phyloP scores from a whole-genome alignment of 2,888 invertebrate species.

The Ennomos quercinarius region DNA sequence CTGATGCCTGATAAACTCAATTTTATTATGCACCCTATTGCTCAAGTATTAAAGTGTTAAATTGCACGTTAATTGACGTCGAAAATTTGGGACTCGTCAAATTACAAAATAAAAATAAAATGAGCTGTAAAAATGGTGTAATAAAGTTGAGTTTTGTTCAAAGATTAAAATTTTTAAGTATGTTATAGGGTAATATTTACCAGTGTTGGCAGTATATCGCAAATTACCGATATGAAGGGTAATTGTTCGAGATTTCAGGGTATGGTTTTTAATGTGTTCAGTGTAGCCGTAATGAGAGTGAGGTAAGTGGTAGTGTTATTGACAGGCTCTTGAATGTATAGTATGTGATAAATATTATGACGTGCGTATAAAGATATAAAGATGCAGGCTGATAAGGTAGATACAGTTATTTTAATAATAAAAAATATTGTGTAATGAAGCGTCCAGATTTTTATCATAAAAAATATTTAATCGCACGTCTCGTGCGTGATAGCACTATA shows the following conservation, averaged over 20 bases:
- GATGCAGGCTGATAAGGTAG: conserved; percentile 23
- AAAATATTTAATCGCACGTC: too few species aligned
- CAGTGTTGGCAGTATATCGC: conserved; percentile 74
- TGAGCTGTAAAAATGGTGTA: conserved; percentile 34
- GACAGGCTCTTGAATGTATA: conserved; percentile 31
- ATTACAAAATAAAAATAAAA: conserved; percentile 14
- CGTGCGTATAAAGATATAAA: conserved; percentile 38
- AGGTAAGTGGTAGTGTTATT: conserved; percentile 33
- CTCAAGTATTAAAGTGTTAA: conserved; percentile 45
- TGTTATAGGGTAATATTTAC: conserved; percentile 60
- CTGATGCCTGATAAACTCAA: conserved; percentile 54
- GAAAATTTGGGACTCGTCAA: conserved; percentile 43
- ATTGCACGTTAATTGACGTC: conserved; percentile 37
- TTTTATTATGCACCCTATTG: conserved; percentile 48
- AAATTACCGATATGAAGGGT: conserved; percentile 77
- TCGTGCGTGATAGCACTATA: too few species aligned
- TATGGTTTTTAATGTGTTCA: conserved; percentile 64
- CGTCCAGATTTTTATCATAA: too few species aligned
- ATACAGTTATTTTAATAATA: conserved; percentile 16
- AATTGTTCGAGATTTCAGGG: conserved; percentile 73
- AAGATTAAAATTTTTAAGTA: conserved; percentile 33
- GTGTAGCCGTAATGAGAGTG: conserved; percentile 60
- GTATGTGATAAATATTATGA: conserved; percentile 30
- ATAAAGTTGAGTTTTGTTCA: conserved; percentile 32
- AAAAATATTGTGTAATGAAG: too few species aligned